phyloP scores from a whole-genome alignment of 1,140 invertebrate species.

The Drosophila serrata region DNA sequence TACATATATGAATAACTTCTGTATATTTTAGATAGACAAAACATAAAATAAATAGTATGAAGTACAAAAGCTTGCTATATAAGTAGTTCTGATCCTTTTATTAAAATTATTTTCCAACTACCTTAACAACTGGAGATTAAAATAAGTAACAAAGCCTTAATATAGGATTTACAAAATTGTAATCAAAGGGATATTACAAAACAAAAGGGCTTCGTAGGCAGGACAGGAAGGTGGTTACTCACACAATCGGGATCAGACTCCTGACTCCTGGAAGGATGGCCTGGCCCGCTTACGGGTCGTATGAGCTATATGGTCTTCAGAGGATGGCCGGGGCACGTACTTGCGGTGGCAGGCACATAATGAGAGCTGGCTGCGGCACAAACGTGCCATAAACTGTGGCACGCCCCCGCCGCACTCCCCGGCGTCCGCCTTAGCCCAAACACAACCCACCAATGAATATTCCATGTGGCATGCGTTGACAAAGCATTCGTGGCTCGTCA shows the following conservation, averaged over 20 bases:
- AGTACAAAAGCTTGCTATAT: too few species aligned
- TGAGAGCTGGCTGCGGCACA: conserved; percentile 45
- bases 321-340: conserved; percentile 44
- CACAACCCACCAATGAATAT: conserved; percentile 36
- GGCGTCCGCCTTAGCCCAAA: not conserved
- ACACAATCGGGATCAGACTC: conserved; percentile 22
- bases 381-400: conserved; percentile 63
- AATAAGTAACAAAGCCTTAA: conserved; percentile 6
- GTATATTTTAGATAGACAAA: not conserved
- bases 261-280: conserved; percentile 22
- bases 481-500: conserved; percentile 63
- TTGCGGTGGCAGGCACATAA: conserved; percentile 44
- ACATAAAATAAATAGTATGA: too few species aligned
- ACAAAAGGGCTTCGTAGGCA: conserved; percentile 40
- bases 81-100: not conserved
- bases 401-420: conserved; percentile 4
- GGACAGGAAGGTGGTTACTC: conserved; percentile 10
- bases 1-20: too few species aligned
- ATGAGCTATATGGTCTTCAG: conserved; percentile 37
- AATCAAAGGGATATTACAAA: conserved; percentile 75
- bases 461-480: conserved; percentile 64
- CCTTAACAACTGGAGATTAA: conserved; percentile 22
- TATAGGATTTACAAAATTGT: conserved; percentile 37
- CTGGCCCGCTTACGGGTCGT: conserved; percentile 22
- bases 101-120: conserved; percentile 16